Percentiles rank a stretch among this genome's conserved stretches.
These are phyloP conservation scores for Sthenelais limicola DNA, from an alignment of 2,888 invertebrate genomes.

Conservation along the genomic window DNA sequence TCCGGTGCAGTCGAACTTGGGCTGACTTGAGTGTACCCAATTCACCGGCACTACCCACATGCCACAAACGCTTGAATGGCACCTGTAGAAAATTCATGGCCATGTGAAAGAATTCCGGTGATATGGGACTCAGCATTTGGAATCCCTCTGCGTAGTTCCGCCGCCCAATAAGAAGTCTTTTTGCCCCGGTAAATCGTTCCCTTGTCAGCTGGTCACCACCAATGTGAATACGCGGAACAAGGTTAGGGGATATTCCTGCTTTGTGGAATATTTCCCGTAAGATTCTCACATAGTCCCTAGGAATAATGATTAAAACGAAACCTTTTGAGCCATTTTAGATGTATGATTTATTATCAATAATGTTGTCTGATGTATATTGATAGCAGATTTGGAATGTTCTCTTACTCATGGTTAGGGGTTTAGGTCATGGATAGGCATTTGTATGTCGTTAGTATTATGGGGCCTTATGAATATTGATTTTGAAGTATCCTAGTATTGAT, in stretches of 20 bases:
- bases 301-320: background rate
- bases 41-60: background rate
- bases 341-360: background rate
- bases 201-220: background rate
- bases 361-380: background rate
- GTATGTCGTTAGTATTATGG: background rate
- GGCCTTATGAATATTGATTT: too few relatives aligned
- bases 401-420: background rate
- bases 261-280: background rate
- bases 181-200: background rate
- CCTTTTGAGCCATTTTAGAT: background rate
- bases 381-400: background rate
- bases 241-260: background rate
- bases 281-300: background rate
- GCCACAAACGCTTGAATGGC: conserved; percentile 10
- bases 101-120: conserved; percentile 25
- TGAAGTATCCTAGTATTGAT: too few relatives aligned
- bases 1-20: background rate
- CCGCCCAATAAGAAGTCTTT: background rate
- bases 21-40: background rate
- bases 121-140: background rate
- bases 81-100: conserved; percentile 18
- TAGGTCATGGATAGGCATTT: too few relatives aligned
- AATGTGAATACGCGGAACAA: background rate
- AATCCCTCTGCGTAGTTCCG: background rate